Base-by-base conservation (phyloP, 2,797 vertebrate genomes). In the Enteromius mattozi region DNA sequence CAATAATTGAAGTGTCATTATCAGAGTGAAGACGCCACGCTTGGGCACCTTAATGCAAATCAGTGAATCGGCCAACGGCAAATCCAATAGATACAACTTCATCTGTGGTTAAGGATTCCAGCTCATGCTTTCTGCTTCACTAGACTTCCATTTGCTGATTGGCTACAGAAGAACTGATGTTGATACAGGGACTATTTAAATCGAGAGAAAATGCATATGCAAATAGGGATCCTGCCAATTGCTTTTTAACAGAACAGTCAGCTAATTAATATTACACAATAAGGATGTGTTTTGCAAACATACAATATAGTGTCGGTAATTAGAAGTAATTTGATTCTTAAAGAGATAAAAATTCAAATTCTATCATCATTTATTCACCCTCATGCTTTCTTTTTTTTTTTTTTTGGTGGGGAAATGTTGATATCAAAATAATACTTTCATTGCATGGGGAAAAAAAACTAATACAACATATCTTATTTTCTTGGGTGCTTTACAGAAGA, bases 1-100 rank as follows among this genome's bases (percentile, higher is more conserved):
- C 90, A 85, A 91, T 93, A 89, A 91, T 65, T 89, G 82, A 93
- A 91, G 89, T 80, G 83, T 84, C 89, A 89, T 92, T 89, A 89
- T 86, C 17, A 45, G 79, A 85, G 77, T n/a, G 56, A 69, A 66
- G 69, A 51, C 21, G 27, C 24, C 68, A 78, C 21, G 24, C 63
- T 51, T 37, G 80, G 45, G 47, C 24, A 84, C n/a, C 61, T 35
- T 51, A 42, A 85, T 85, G 80, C 86, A 84, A 84, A 87, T 81
- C 71, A 70, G 71, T 37, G 81, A 85, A 85, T 85, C 74, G 17
- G 56, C 68, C 75, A 74, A 86, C 74, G 21, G 75, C 24, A 76
- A 82, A 85, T 87, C 75, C 70, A 66, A 87, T 79, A 30, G 42
- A 59, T 54, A 51, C 51, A 69, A 80, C 74, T 66, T 77, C 45